phyloP scores from a whole-genome alignment of 2,888 invertebrate species.

The Zygogramma bicolorata region DNA sequence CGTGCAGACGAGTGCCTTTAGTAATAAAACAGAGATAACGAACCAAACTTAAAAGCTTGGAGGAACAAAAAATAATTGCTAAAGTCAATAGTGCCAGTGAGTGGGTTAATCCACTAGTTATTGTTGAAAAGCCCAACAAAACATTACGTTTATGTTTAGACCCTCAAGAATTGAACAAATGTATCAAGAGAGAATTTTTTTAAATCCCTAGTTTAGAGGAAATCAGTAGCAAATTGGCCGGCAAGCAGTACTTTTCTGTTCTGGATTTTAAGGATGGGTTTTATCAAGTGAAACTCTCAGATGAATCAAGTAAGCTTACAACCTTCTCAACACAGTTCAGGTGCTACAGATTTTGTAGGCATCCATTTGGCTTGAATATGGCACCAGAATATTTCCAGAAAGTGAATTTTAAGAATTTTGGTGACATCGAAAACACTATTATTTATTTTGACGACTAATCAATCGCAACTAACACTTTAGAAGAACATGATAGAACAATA shows the following conservation, averaged over 20 bases:
- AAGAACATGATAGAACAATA: slow-evolving; percentile 43
- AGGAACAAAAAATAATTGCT: slow-evolving; percentile 10
- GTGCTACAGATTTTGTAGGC: slow-evolving; percentile 17
- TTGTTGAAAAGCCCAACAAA: slow-evolving; percentile 16
- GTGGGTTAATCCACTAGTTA: slow-evolving; percentile 22
- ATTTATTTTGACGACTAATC: slow-evolving; percentile 17
- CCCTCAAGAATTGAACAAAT: slow-evolving; percentile 17
- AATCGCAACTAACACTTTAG: slow-evolving; percentile 36
- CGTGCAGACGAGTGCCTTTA: slow-evolving; percentile 16
- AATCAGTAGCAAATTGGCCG: slow-evolving; percentile 16
- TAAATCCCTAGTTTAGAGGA: slow-evolving; percentile 26
- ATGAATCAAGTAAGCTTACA: slow-evolving; percentile 22
- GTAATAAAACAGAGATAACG: slow-evolving; percentile 16
- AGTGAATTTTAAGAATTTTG: slow-evolving; percentile 45
- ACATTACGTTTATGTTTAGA: slow-evolving; percentile 18
- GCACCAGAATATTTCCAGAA: slow-evolving; percentile 43
- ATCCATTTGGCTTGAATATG: slow-evolving; percentile 20
- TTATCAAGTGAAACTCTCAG: slow-evolving; percentile 24
- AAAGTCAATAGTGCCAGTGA: slow-evolving; percentile 15
- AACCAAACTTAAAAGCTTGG: slow-evolving; percentile 14
- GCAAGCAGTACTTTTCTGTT: slow-evolving; percentile 26
- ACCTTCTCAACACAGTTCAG: slow-evolving; percentile 16
- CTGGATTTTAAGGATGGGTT: slow-evolving; percentile 34
- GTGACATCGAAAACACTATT: slow-evolving; percentile 37
- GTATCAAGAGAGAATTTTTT: slow-evolving; percentile 24